Base-by-base conservation (phyloP, 2,888 invertebrate species). In the Cecidostiba fungosa region DNA sequence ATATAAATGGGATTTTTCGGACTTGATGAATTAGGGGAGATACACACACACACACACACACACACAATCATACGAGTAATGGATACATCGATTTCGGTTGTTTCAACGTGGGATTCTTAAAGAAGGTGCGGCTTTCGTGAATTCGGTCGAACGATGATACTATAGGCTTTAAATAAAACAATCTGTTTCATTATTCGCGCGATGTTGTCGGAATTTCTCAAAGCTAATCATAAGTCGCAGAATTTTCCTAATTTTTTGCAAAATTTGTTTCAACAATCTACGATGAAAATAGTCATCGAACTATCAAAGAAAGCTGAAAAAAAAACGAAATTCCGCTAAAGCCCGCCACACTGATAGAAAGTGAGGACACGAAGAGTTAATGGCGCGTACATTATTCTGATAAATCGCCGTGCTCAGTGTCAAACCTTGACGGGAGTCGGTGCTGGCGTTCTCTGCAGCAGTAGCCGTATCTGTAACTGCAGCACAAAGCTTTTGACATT, bases 381-480 rank as follows among this genome's bases (percentile, higher is more conserved):
- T 93, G 93, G 91, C 90, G 92, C 90, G 93, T 92, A 90, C 90
- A 90, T 93, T 93, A 93, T 93, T 92, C 92, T 92, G 93, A 93
- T 93, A 93, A 92, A 93, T 93, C 91, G 91, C 86, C 87, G 89
- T 88, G 89, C 88, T 90, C 88, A 90, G 89, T 92, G 92, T 93
- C 93, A 92, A 93, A 92, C 89, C 91, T 91, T 91, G 90, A 90
- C 90, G 89, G 89, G 89, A 90, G 89, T 89, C 90, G 43, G 77
- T 32, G 43, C 70, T 72, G 14, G 70, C 86, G 73, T 47, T 72
- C 74, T 62, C 54, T 6, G 54, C 23, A 10, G 82, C 69, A 66
- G n/a, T n/a, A n/a, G 12, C 74, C 85, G 80, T 87, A 87, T 87
- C 87, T 85, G 72, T 73, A 82, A 77, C 79, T 81, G 81, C 73